A percentile compares a stretch with the other conserved stretches of the same genome.
Evolutionary conservation across 1,140 invertebrate species (phyloP).

Genomic region (Holotrichia oblita): DNA sequence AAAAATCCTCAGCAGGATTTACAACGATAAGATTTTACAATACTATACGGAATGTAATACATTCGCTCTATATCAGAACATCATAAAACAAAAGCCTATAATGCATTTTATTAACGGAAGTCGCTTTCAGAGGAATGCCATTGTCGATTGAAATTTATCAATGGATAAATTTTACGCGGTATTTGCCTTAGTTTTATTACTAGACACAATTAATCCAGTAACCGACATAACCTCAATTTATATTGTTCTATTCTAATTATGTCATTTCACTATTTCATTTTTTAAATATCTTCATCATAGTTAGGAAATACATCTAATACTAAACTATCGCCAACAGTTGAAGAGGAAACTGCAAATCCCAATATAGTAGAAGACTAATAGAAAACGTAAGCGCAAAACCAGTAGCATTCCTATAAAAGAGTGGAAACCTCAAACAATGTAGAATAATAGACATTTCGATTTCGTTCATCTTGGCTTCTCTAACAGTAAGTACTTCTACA

Average conservation of each 20-base stretch:
- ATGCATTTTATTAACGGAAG: constrained; percentile 14
- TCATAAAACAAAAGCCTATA: constrained; percentile 9
- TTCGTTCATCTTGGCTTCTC: not conserved
- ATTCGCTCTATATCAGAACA: constrained; percentile 7
- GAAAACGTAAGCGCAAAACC: not conserved
- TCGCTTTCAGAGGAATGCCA: not conserved
- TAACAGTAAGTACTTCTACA: not conserved
- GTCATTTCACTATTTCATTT: not conserved
- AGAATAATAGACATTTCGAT: not conserved
- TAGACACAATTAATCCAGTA: constrained; percentile 27
- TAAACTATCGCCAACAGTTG: not conserved
- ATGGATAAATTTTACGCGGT: constrained; percentile 2
- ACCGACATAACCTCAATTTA: constrained; percentile 2
- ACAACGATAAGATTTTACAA: constrained; percentile 4
- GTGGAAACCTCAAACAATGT: not conserved
- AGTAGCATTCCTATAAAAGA: not conserved
- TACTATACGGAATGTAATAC: constrained; percentile 4
- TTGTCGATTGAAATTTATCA: constrained; percentile 24
- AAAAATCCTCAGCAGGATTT: not conserved
- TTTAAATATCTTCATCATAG: not conserved
- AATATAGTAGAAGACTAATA: too few relatives aligned
- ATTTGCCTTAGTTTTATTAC: constrained; percentile 11
- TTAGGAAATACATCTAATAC: not conserved
- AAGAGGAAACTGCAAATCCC: too few relatives aligned
- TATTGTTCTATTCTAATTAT: not conserved